A percentile compares a stretch with the other conserved stretches of the same genome.
Conservation (phyloP, 1,140 invertebrate species). For the Lethrus apterus region DNA sequence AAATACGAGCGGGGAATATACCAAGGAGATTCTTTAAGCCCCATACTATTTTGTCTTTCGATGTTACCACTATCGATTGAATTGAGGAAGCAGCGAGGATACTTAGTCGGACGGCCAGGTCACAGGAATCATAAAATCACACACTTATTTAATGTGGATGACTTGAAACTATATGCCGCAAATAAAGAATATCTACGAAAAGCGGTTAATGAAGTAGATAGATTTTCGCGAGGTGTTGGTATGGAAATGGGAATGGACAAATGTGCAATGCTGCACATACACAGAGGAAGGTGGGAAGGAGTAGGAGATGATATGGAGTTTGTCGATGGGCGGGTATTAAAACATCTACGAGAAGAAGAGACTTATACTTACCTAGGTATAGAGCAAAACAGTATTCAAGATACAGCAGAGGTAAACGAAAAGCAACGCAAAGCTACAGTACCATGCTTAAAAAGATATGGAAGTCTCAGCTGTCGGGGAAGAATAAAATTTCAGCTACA, state of each 20-base stretch:
- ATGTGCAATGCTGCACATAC: slow-evolving; percentile 2
- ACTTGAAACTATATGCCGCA: slow-evolving; percentile 5
- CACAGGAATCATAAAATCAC: neutral
- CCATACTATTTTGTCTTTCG: no score
- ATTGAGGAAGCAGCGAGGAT: no score
- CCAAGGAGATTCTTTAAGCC: no score
- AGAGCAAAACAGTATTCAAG: no score
- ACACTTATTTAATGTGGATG: slow-evolving; percentile 1
- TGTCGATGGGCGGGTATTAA: neutral
- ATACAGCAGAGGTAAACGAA: no score
- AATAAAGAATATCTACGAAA: neutral
- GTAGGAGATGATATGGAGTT: neutral
- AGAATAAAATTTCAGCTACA: no score
- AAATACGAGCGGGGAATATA: no score
- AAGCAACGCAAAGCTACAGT: no score
- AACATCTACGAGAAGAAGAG: neutral
- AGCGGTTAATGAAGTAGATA: neutral
- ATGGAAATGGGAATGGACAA: slow-evolving; percentile 3
- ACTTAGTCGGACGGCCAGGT: no score
- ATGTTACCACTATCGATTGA: no score
- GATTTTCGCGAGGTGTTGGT: neutral
- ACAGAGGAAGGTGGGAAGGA: neutral
- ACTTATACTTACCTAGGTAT: slow-evolving; percentile 7
- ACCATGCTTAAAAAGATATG: no score
- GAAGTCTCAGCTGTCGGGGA: no score